phyloP scores from a whole-genome alignment of 2,888 invertebrate species.

The Himalopsyche tibetana region DNA sequence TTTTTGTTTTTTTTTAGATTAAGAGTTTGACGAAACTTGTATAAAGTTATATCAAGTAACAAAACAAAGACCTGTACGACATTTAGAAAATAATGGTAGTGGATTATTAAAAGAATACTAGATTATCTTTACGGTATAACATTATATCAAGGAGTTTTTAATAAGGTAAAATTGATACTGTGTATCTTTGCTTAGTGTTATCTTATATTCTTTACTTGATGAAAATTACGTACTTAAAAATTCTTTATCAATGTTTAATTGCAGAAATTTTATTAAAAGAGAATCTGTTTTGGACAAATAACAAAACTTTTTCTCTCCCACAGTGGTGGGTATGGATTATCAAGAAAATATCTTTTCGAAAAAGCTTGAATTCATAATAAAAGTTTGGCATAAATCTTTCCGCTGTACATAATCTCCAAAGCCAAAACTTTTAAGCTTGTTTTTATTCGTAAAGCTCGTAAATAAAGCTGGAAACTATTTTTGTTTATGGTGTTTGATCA shows the following conservation, averaged over 20 bases:
- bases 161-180: too few relatives aligned
- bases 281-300: background rate
- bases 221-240: background rate
- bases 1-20: too few relatives aligned
- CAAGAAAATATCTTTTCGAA: background rate
- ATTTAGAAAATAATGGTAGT: too few relatives aligned
- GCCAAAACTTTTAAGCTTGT: background rate
- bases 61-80: too few relatives aligned
- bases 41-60: too few relatives aligned
- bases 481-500: conserved; percentile 12
- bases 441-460: conserved; percentile 7
- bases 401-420: background rate
- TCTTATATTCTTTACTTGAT: background rate
- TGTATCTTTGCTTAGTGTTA: background rate
- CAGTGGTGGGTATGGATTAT: conserved; percentile 8
- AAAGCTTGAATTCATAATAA: conserved; percentile 29
- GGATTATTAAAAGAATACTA: too few relatives aligned
- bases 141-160: too few relatives aligned
- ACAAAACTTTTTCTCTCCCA: conserved; percentile 4
- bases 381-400: conserved; percentile 11
- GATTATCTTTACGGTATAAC: too few relatives aligned
- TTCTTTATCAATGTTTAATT: background rate
- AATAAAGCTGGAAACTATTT: conserved; percentile 27
- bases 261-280: background rate
- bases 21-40: too few relatives aligned